Evolutionary conservation across 2,113 vertebrate species (phyloP).

Genomic region (Trochalopteron elliotii): DNA sequence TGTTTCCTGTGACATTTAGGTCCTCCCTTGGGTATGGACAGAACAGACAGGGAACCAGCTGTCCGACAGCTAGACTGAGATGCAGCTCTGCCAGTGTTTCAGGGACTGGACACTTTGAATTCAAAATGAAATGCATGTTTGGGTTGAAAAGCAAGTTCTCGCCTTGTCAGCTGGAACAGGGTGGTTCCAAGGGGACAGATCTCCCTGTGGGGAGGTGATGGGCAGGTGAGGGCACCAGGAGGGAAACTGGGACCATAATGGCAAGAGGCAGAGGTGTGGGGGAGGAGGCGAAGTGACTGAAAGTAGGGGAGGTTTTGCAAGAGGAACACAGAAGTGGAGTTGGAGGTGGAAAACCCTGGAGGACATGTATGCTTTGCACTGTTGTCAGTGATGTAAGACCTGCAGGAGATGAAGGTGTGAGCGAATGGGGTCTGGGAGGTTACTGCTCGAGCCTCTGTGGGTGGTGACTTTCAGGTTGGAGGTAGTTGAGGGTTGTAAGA

Average conservation of each 20-base stretch:
- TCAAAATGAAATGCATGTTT: not conserved
- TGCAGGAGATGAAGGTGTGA: not conserved
- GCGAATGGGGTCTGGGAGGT: accelerated
- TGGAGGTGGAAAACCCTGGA: not conserved
- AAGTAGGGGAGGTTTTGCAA: not conserved
- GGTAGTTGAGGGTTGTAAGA: not conserved
- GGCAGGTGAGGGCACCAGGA: not conserved
- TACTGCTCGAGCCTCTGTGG: not conserved
- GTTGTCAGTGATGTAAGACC: not conserved
- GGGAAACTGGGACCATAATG: not conserved
- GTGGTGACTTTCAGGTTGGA: not conserved
- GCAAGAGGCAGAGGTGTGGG: too few relatives aligned
- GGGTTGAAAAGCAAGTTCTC: not conserved
- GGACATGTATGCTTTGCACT: not conserved
- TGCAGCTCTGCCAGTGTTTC: not conserved
- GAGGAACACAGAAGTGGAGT: not conserved
- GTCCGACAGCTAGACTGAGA: not conserved
- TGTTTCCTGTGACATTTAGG: not conserved
- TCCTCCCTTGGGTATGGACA: not conserved
- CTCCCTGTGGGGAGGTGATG: not conserved
- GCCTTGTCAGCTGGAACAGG: not conserved
- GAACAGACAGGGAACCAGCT: not conserved
- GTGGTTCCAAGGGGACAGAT: not conserved
- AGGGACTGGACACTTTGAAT: not conserved
- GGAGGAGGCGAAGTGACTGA: not conserved